Base-by-base conservation (phyloP, 2,888 invertebrate species). In the Unio pictorum region DNA sequence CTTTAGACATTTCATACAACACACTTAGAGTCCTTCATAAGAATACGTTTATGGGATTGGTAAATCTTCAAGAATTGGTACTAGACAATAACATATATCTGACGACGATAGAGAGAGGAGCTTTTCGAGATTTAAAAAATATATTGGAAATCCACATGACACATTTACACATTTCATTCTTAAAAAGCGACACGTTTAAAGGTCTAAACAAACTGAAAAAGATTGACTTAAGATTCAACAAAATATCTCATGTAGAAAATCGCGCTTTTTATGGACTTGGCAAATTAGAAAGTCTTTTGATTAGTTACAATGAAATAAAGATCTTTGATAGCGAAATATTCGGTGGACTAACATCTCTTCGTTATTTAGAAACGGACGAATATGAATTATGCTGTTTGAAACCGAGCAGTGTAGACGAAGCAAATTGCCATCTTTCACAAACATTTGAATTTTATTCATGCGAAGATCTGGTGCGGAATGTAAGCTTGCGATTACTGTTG, bases 401-500 rank as follows among this genome's bases (percentile, higher is more conserved):
- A 45, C 45, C 45, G 45, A 3, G 3, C 45, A 15, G 45, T 45
- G 45, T 45, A 45, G 45, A 15, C 45, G 61, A 17, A 20, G 28
- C 59, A 8, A 62, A 61, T 0, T 80, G 72, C 8, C 7, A 34
- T 61, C 61, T 68, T 61, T 66, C 80, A 26, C 62, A 76, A 23
- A 75, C 77, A 11, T 76, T 76, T 64, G 67, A 68, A 17, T 72
- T 81, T 59, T 82, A 79, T 28, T 80, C 81, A 20, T 83, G 83
- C 63, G 68, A 66, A n/a, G 79, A 83, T 56, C 72, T 83, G 45
- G 72, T 83, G 71, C 64, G 68, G 15, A 74, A 73, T 20, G 61
- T 72, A 28, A 54, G 73, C 17, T 71, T 79, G 4, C 64, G 78
- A 45, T 45, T 73, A 2, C 71, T 76, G 60, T 61, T 81, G 54